Evolutionary conservation across 1,140 invertebrate genomes (phyloP), one percentile per base, ranked within the genome.

Genomic region (Drosophila eugracilis): DNA sequence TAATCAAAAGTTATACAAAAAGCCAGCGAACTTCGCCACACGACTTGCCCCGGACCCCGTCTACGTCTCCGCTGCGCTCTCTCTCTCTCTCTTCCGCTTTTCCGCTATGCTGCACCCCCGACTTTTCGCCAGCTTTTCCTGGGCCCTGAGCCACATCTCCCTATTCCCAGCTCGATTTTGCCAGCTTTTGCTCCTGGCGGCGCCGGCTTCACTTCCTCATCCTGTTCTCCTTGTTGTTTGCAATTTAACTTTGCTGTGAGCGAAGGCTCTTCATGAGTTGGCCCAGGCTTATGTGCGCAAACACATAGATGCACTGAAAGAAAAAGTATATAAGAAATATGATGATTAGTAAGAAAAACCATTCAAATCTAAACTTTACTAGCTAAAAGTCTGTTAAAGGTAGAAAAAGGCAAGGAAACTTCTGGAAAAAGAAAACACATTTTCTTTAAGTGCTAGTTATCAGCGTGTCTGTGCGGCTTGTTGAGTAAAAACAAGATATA

Each of bases 1-100:
- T 85, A 85, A 86, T 86, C 81, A 85, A 85, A 85, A 86, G 81
- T 85, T 85, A 77, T 86, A 86, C 77, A 81, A 78, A 85, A 85
- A 85, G 81, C 81, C 73, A 85, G 76, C 73, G 81, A 85, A 85
- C 60, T 85, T 78, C 79, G 71, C 75, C 79, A 63, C 75, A 85
- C 66, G 59, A 78, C 60, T 57, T 34, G 36, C 26, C 24, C 39
- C 21, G 22, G n/a, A n/a, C n/a, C n/a, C n/a, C n/a, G n/a, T n/a
- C n/a, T n/a, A n/a, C n/a, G n/a, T n/a, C n/a, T n/a, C n/a, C n/a
- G n/a, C n/a, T n/a, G n/a, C n/a, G n/a, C n/a, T n/a, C n/a, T n/a
- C n/a, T n/a, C n/a, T n/a, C n/a, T n/a, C n/a, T n/a, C n/a, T n/a
- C n/a, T n/a, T n/a, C n/a, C n/a, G n/a, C n/a, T n/a, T n/a, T n/a